Evolutionary conservation across 2,113 vertebrate species (phyloP), one percentile per base, ranked within the genome.

Genomic region (Thinocorus orbignyianus): DNA sequence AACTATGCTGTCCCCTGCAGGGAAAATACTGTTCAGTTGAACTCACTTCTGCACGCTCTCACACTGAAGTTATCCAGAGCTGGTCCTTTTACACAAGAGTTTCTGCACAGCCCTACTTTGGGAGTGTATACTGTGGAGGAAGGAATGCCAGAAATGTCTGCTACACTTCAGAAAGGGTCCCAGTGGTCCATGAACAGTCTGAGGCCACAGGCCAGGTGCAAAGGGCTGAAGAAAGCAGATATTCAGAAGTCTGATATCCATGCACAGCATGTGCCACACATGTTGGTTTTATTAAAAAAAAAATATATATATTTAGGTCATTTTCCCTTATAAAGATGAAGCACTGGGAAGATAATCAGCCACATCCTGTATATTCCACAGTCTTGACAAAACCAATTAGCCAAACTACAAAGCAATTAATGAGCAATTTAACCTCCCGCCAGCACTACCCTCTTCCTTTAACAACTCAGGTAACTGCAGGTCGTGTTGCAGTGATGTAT

Each of bases 71-170:
- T 81, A 84, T 58, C 68, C 78, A 79, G 58, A 88, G 25, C 44
- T 58, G 24, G 41, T 66, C 68, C n/a, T 88, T 90, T 37, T 20
- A 64, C 61, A 79, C 0, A 28, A 22, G n/a, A 88, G 58, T 26
- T 93, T 94, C 71, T 82, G 69, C 58, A 64, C 76, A 87, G 96
- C 61, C 31, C 20, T 81, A 23, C 68, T 88, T 78, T 65, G 51
- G 65, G 84, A 88, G 54, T 5, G 19, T 44, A 64, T 42, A 24
- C 58, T 61, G 42, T 41, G 2, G 23, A 86, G 52, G 86, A 80
- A 80, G 49, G 72, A 94, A 94, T 86, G 93, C 52, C 58, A 91
- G 88, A 96, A 92, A 88, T 54, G 81, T 71, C 73, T 89, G 88
- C 49, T 83, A 13, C n/a, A 74, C 80, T 91, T 95, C 65, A 65